phyloP scores from a whole-genome alignment of 2,888 invertebrate species.

The Platerodrilus igneus region DNA sequence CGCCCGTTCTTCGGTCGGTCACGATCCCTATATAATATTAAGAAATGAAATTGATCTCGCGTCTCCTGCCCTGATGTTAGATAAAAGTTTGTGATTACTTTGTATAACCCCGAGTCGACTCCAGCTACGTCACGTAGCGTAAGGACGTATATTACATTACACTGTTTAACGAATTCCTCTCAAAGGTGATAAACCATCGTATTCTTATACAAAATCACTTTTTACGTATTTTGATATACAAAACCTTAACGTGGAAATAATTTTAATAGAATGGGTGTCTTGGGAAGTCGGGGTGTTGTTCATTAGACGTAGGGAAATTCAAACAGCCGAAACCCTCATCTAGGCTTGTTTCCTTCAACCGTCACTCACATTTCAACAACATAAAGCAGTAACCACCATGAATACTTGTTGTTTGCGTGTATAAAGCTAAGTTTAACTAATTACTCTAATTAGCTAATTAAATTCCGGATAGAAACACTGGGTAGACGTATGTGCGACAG shows the following conservation, averaged over 20 bases:
- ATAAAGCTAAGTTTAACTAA: slow-evolving; percentile 42
- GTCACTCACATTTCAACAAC: slow-evolving; percentile 17
- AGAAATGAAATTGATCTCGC: slow-evolving; percentile 47
- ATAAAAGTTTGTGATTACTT: slow-evolving; percentile 48
- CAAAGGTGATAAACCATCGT: slow-evolving; percentile 25
- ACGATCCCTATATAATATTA: slow-evolving; percentile 48
- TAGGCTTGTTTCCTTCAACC: slow-evolving; percentile 10
- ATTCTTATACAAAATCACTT: too few species aligned
- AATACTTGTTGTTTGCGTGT: slow-evolving; percentile 34
- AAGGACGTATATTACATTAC: slow-evolving; percentile 33
- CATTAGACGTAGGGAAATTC: too few species aligned
- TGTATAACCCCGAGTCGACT: slow-evolving; percentile 32
- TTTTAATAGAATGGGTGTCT: slow-evolving; percentile 6
- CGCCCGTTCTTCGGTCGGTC: slow-evolving; percentile 41
- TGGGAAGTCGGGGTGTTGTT: too few species aligned
- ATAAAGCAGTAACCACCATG: slow-evolving; percentile 27
- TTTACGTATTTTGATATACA: slow-evolving; percentile 10
- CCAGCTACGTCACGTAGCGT: slow-evolving; percentile 32
- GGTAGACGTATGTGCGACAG: slow-evolving; percentile 33
- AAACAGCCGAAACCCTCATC: too few species aligned
- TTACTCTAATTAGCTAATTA: slow-evolving; percentile 47
- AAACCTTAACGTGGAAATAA: slow-evolving; percentile 8
- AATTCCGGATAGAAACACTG: slow-evolving; percentile 40
- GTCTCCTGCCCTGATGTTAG: slow-evolving; percentile 40
- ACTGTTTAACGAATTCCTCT: slow-evolving; percentile 33